Base-by-base conservation (phyloP, 2,888 invertebrate species). In the Ceraclea dissimilis region DNA sequence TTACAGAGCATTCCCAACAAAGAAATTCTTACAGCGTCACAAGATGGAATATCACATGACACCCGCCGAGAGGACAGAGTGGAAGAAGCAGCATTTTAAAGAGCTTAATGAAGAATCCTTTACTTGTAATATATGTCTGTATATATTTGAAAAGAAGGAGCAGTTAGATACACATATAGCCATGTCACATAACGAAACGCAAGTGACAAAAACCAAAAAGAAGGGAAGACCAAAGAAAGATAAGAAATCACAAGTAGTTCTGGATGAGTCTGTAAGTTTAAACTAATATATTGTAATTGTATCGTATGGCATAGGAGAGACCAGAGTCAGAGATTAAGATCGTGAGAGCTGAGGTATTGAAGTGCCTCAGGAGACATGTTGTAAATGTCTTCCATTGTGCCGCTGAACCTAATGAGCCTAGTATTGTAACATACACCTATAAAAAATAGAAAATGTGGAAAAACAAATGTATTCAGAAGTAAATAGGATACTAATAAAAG, bases 1-100 rank as follows among this genome's bases (percentile, higher is more conserved):
- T 34, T 34, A 52, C 17, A 47, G 55, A 16, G 54, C 55, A 8
- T 60, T 57, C 39, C 54, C 60, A 1, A 57, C 57, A 33, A 16
- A 11, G 2, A 44, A 51, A 13, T 57, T 54, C 54, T 47, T 60
- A 22, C 44, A 60, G 16, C 44, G 52, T 5, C 60, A 60, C 19
- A 55, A 57, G 18, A 16, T 22, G 22, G 49, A 49, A 13, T 49
- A 26, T 16, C 49, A 49, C 49, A 49, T 20, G 16, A 49, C 17
- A 4, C 26, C n/a, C 6, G 19, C 26, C 2, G 49, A 49, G 17
- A 49, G 20, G 26, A 49, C 17, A 2, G 10, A 19, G 6, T 21
- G 19, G n/a, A 26, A 49, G 26, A 49, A 49, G 26, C 26, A 46
- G 19, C 10, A 20, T 19, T 8, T 16, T 10, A 46, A 46, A 11